Conservation (phyloP, 2,113 vertebrate species). For the Sterna hirundo region DNA sequence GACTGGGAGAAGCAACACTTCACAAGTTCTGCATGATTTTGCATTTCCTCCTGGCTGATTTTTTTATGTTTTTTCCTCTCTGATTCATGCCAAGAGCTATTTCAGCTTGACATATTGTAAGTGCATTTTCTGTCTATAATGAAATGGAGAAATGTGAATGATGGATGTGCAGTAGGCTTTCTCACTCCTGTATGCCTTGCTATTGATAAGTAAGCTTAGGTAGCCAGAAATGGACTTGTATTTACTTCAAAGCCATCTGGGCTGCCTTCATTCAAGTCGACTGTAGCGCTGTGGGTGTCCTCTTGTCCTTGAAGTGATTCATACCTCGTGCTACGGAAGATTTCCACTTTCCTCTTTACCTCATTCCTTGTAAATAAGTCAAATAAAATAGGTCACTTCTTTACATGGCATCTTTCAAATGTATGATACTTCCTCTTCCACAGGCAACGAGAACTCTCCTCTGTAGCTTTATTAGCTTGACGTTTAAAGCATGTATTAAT, state of each 20-base stretch:
- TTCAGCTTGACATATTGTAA: not conserved
- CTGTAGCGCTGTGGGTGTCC: not conserved
- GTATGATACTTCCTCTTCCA: not conserved
- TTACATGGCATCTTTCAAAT: not conserved
- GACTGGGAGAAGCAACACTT: not conserved
- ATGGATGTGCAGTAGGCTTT: not conserved
- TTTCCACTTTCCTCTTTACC: not conserved
- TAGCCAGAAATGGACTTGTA: not conserved
- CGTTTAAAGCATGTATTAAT: not conserved
- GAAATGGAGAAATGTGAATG: not conserved
- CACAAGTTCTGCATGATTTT: not conserved
- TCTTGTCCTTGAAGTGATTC: slow-evolving; percentile 9
- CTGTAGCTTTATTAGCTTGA: not conserved
- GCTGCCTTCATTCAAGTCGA: not conserved
- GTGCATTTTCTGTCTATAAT: slow-evolving; percentile 20
- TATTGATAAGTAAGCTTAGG: not conserved
- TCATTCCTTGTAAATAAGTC: not conserved
- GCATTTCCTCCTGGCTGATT: not conserved
- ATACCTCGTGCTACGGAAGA: not conserved
- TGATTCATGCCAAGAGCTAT: slow-evolving; percentile 11
- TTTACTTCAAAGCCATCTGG: slow-evolving; percentile 14
- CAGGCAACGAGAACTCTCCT: not conserved
- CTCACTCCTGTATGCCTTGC: not conserved
- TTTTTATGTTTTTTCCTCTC: not conserved
- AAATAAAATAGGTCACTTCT: not conserved